These are phyloP conservation scores for Rutilus rutilus DNA, from an alignment of 2,113 vertebrate species.

Conservation along the genomic window DNA sequence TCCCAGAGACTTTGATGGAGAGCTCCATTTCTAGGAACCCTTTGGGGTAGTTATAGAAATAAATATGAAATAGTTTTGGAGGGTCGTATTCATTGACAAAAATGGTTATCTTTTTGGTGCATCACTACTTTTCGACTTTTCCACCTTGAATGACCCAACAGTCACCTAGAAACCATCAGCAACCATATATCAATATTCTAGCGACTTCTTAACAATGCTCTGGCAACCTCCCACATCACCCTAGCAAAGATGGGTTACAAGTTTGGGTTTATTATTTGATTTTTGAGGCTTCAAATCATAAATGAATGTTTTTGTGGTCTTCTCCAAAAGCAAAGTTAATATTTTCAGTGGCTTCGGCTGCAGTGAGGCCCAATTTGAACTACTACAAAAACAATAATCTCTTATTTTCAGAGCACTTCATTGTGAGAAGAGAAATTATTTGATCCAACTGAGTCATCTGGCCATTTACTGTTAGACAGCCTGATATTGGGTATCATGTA, in stretches of 20 bases:
- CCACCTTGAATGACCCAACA: neutral
- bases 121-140: neutral
- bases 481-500: slow-evolving; percentile 6
- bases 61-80: too few species aligned
- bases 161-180: neutral
- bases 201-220: neutral
- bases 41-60: neutral
- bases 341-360: slow-evolving; percentile 6
- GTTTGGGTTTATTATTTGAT: neutral
- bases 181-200: neutral
- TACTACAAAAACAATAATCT: neutral
- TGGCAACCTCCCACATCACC: neutral
- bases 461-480: neutral
- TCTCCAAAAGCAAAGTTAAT: slow-evolving; percentile 16
- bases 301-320: neutral
- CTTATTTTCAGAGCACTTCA: neutral
- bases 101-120: too few species aligned
- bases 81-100: too few species aligned
- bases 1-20: neutral
- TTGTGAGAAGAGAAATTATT: neutral
- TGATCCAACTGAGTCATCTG: slow-evolving; percentile 2
- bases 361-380: neutral
- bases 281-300: neutral
- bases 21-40: neutral
- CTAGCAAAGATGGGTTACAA: neutral